Conservation (phyloP, 1,140 invertebrate species). For the Chionoecetes opilio region DNA sequence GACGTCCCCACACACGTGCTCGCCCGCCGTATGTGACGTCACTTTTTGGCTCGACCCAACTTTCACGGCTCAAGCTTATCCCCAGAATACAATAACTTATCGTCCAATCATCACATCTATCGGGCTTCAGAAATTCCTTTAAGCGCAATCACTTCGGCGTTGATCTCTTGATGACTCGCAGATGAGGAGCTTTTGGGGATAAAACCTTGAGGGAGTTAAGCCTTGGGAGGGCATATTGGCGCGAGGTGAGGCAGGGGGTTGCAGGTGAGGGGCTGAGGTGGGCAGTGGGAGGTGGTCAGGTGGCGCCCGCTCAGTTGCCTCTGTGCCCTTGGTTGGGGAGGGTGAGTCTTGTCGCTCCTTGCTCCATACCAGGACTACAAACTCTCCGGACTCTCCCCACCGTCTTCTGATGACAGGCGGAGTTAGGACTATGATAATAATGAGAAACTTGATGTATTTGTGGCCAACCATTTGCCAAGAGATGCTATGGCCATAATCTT, state of each 20-base stretch:
- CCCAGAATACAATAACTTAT: neutral
- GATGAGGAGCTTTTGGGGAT: neutral
- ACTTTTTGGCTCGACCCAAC: constrained; percentile 46
- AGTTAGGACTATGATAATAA: too few species aligned
- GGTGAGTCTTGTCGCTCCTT: constrained; percentile 13
- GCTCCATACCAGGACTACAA: neutral
- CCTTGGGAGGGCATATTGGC: neutral
- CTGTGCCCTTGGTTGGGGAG: neutral
- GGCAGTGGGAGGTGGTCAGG: neutral
- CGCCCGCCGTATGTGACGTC: constrained; percentile 45
- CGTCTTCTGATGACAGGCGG: neutral
- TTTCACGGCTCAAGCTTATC: constrained; percentile 21
- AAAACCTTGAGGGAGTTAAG: neutral
- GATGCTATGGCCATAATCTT: too few species aligned
- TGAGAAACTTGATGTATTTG: too few species aligned
- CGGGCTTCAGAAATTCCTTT: neutral
- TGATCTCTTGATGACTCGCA: neutral
- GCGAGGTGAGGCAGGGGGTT: neutral
- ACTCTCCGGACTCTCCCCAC: neutral
- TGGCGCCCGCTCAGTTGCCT: neutral
- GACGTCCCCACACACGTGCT: constrained; percentile 61
- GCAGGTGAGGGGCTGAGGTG: neutral
- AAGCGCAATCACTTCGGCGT: neutral
- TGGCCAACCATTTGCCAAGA: too few species aligned
- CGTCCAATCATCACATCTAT: neutral